Evolutionary conservation across 2,113 vertebrate species (phyloP), one percentile per base, ranked within the genome.

Genomic region (Lycocorax pyrrhopterus): DNA sequence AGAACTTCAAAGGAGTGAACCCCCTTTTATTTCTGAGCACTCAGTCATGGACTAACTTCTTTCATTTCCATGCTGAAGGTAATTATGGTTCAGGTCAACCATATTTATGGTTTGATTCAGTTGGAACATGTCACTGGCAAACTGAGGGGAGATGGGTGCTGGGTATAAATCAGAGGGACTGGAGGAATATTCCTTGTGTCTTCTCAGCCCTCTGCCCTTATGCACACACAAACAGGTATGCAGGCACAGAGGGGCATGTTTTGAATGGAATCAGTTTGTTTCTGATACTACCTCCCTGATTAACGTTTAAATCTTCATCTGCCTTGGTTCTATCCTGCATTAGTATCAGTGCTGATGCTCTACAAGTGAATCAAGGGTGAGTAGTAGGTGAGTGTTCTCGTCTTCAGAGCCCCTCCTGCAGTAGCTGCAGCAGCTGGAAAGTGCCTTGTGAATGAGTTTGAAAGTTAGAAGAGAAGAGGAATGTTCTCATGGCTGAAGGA

Each of bases 1-100:
- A 75, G 53, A 9, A 83, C 80, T 59, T 89, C 59, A 88, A 91
- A 94, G 93, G 49, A 84, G 73, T 27, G 47, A 91, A 69, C 27
- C 6, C 41, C 33, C 27, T 94, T 75, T 94, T 89, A 72, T 94
- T 96, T 93, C 78, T 73, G 78, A 95, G 81, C 67, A 1, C n/a
- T 94, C 89, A 79, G n/a, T 89, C 93, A 75, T 78, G 69, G 91
- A 30, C 49, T 94, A 87, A 76, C 56, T 69, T 41, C 76, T 89
- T 89, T 87, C n/a, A 29, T 89, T 96, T 93, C 80, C 53, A 13
- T 39, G 55, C 66, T 83, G 74, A 85, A 85, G 58, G 25, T 82
- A 87, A 90, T 93, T 79, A 33, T 69, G 71, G 66, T 83, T 94
- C 62, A 53, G 53, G 73, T 63, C 84, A 78, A 53, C 39, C 49